A percentile compares a stretch with the other conserved stretches of the same genome.
Evolutionary conservation across 2,888 invertebrate species (phyloP).

Genomic region (Phragmatobia fuliginosa): DNA sequence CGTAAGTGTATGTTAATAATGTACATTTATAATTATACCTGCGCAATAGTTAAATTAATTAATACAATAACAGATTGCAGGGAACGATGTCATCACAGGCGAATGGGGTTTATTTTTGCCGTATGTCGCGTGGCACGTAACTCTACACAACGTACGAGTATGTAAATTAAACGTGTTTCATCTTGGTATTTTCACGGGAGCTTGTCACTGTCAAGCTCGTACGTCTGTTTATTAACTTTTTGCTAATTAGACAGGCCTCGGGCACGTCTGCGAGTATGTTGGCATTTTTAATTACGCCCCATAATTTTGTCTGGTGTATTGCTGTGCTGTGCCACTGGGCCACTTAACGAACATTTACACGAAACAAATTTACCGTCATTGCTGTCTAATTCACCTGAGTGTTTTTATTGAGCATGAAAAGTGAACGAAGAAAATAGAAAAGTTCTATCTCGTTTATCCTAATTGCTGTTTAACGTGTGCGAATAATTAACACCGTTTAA

Average conservation of each 20-base stretch:
- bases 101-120: slow-evolving; percentile 32
- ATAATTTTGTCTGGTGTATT: slow-evolving; percentile 72
- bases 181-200: slow-evolving; percentile 84
- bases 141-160: slow-evolving; percentile 67
- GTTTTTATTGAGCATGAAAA: slow-evolving; percentile 65
- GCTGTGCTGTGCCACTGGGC: slow-evolving; percentile 57
- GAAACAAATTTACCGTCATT: slow-evolving; percentile 56
- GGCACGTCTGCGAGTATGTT: slow-evolving; percentile 81
- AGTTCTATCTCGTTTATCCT: slow-evolving; percentile 11
- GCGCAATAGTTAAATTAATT: slow-evolving; percentile 7
- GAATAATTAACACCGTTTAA: slow-evolving; percentile 55
- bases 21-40: neutral
- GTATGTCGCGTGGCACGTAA: slow-evolving; percentile 46
- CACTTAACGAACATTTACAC: slow-evolving; percentile 60
- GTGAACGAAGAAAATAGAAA: slow-evolving; percentile 30
- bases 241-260: slow-evolving; percentile 84
- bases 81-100: slow-evolving; percentile 20
- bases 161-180: slow-evolving; percentile 85
- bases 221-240: slow-evolving; percentile 86
- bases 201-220: slow-evolving; percentile 83
- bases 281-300: slow-evolving; percentile 85
- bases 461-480: slow-evolving; percentile 10
- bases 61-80: slow-evolving; percentile 20
- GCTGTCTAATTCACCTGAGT: slow-evolving; percentile 67
- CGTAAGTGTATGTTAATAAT: neutral